A percentile compares a stretch with the other conserved stretches of the same genome.
These are phyloP conservation scores for Cyprinus carpio DNA, from an alignment of 2,113 vertebrate genomes.

Conservation along the genomic window DNA sequence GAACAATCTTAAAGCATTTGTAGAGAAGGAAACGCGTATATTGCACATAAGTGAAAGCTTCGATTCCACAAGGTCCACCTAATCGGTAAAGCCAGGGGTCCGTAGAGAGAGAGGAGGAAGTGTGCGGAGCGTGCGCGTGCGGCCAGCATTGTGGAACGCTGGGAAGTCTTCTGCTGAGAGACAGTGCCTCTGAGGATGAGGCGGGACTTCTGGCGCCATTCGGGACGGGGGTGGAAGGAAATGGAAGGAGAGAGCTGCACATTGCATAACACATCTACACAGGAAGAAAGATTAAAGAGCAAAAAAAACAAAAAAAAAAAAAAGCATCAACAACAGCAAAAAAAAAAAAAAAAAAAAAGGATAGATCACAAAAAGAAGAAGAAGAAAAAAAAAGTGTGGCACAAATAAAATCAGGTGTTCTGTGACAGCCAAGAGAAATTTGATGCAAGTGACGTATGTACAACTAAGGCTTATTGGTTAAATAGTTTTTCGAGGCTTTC, in stretches of 20 bases:
- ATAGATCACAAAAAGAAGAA: conserved; percentile 37
- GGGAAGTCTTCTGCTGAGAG: conserved; percentile 71
- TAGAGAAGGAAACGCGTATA: conserved; percentile 91
- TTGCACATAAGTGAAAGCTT: conserved; percentile 98
- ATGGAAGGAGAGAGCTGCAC: conserved; percentile 48
- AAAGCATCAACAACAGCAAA: conserved; percentile 50
- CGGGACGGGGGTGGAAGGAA: conserved; percentile 44
- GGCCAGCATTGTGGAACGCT: conserved; percentile 54
- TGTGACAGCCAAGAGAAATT: conserved; percentile 85
- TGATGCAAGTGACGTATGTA: conserved; percentile 91
- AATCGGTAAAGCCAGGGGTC: conserved; percentile 70
- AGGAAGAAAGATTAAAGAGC: conserved; percentile 62
- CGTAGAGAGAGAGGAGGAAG: not conserved
- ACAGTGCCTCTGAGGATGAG: conserved; percentile 64
- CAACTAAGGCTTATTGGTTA: conserved; percentile 99
- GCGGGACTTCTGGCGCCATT: conserved; percentile 70
- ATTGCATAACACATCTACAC: conserved; percentile 75
- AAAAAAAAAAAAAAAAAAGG: conserved; percentile 49
- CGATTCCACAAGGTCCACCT: conserved; percentile 84
- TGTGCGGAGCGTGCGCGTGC: conserved; percentile 35
- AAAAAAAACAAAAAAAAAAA: conserved; percentile 65
- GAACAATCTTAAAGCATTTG: conserved; percentile 87
- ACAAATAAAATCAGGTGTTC: conserved; percentile 87
- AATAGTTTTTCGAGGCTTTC: conserved; percentile 86
- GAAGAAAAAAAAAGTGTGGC: conserved; percentile 80